phyloP scores from a whole-genome alignment of 1,140 invertebrate species.

The Drosophila tropicalis region DNA sequence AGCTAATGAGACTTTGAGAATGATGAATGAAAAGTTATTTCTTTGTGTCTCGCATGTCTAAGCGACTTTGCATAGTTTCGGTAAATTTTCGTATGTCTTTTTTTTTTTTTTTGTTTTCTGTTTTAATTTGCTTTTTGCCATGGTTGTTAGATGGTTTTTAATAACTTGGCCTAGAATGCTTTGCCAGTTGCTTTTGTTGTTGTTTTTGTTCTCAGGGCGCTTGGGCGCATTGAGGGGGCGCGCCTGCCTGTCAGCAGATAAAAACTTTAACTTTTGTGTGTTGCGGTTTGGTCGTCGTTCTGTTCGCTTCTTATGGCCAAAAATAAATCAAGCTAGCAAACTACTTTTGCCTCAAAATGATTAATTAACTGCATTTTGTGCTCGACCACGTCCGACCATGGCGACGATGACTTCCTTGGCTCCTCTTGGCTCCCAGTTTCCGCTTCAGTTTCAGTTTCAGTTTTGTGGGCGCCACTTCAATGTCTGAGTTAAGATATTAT shows the following conservation, averaged over 20 bases:
- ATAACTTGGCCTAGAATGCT: constrained; percentile 51
- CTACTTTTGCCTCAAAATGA: constrained; percentile 71
- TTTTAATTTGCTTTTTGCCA: constrained; percentile 12
- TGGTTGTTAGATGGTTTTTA: constrained; percentile 51
- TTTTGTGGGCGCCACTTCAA: constrained; percentile 52
- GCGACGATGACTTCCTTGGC: not conserved
- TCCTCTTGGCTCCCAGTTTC: not conserved
- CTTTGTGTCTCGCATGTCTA: too few species aligned
- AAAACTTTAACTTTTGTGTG: constrained; percentile 68
- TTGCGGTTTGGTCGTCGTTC: constrained; percentile 33
- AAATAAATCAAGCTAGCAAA: constrained; percentile 76
- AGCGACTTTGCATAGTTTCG: too few species aligned
- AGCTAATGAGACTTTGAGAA: too few species aligned
- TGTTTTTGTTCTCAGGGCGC: not conserved
- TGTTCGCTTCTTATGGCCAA: constrained; percentile 53
- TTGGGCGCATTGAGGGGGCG: not conserved
- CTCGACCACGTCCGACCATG: constrained; percentile 45
- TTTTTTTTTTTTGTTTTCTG: constrained; percentile 27
- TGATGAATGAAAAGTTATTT: too few species aligned
- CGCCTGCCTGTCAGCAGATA: constrained; percentile 33
- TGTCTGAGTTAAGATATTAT: constrained; percentile 71
- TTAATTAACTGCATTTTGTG: constrained; percentile 79
- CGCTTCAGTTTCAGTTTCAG: not conserved
- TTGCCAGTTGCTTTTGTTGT: too few species aligned
- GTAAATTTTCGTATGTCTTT: too few species aligned